Conservation (phyloP, 2,797 vertebrate species). For the Aplochiton taeniatus region DNA sequence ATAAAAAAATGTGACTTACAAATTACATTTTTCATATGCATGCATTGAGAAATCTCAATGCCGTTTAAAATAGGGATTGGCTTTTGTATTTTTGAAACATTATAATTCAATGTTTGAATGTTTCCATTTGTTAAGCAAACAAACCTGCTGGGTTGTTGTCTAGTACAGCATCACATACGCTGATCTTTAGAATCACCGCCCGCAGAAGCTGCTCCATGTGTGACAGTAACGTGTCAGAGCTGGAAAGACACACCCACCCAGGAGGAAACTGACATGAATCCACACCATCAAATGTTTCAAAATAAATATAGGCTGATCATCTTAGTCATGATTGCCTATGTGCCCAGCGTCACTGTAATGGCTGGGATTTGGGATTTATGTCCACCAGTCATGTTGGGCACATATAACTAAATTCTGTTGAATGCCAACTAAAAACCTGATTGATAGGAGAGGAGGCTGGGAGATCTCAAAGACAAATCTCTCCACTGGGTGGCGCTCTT, state of each 20-base stretch:
- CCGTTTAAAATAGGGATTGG: background rate
- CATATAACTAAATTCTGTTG: background rate
- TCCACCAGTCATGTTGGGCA: no score
- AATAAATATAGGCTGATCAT: background rate
- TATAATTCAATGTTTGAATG: no score
- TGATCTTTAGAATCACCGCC: conserved; percentile 97
- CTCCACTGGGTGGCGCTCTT: conserved; percentile 97
- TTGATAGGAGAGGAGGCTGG: conserved; percentile 90
- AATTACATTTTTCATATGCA: background rate
- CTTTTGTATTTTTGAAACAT: no score
- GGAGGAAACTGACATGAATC: background rate
- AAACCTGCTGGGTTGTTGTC: conserved; percentile 96
- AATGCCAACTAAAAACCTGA: no score
- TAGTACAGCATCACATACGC: conserved; percentile 93
- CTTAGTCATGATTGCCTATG: no score
- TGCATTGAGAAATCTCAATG: background rate
- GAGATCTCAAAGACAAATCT: conserved; percentile 99
- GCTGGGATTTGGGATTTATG: no score
- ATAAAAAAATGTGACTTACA: background rate
- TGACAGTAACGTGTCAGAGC: conserved; percentile 90
- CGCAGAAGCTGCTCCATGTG: conserved; percentile 94
- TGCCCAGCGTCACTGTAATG: no score
- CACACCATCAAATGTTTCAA: background rate
- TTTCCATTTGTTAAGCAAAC: background rate
- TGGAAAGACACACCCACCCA: conserved; percentile 60